These are phyloP conservation scores for Channa striata DNA, from an alignment of 2,797 vertebrate genomes.

Conservation along the genomic window DNA sequence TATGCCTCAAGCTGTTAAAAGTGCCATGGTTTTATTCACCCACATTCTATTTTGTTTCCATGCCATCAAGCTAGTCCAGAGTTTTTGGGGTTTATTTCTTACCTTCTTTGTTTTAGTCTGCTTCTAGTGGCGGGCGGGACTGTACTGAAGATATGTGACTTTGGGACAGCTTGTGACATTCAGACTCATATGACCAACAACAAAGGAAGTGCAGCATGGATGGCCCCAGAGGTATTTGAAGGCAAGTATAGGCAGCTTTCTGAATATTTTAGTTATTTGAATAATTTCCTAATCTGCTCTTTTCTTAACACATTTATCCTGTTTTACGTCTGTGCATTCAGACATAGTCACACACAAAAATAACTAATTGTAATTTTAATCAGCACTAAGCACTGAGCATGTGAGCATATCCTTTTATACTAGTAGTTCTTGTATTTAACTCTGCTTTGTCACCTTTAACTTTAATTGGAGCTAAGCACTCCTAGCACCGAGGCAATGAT, in stretches of 20 bases:
- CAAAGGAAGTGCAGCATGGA: constrained; percentile 99
- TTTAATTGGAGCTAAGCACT: constrained; percentile 30
- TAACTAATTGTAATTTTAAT: no score
- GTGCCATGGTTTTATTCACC: neutral
- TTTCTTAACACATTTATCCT: no score
- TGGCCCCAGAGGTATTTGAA: constrained; percentile 99
- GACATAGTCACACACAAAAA: neutral
- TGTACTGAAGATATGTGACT: constrained; percentile 99
- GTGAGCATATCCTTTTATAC: neutral
- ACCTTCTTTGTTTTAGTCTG: constrained; percentile 82
- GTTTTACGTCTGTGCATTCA: neutral
- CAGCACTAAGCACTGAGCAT: neutral
- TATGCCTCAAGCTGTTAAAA: neutral
- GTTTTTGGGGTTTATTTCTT: neutral
- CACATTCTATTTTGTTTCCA: neutral
- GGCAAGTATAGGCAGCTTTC: constrained; percentile 76
- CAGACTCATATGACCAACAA: constrained; percentile 99
- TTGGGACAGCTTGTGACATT: constrained; percentile 99
- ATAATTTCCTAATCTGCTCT: neutral
- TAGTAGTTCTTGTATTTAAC: constrained; percentile 10
- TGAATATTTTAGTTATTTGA: constrained; percentile 8
- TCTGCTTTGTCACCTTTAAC: constrained; percentile 44
- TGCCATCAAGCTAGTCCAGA: neutral
- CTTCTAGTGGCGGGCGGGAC: constrained; percentile 96
- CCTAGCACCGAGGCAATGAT: constrained; percentile 33